Percentiles rank a stretch among this genome's conserved stretches.
Conservation (phyloP, 2,888 invertebrate genomes). For the Melanostoma scalare region DNA sequence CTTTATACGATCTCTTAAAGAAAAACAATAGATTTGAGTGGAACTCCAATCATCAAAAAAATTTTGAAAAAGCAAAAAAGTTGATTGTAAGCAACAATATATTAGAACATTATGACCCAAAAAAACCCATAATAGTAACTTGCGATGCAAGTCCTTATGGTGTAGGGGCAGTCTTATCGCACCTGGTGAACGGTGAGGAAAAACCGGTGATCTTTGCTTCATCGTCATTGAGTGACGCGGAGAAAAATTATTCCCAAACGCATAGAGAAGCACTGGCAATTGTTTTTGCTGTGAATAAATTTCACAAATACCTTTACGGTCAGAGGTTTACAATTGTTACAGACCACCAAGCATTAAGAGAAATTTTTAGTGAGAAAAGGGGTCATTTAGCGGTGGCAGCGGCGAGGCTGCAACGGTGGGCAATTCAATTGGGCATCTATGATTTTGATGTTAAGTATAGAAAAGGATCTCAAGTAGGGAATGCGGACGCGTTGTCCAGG, state of each 20-base stretch:
- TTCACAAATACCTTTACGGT: constrained; percentile 4
- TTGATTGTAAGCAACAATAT: neutral
- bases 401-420: constrained; percentile 21
- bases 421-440: constrained; percentile 18
- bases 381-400: neutral
- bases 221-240: neutral
- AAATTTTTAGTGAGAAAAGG: constrained; percentile 7
- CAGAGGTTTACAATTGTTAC: neutral
- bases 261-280: neutral
- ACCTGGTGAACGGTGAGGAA: constrained; percentile 2
- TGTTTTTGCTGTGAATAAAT: neutral
- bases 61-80: neutral
- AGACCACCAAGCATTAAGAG: neutral
- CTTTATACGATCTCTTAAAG: constrained; percentile 56
- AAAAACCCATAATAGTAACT: constrained; percentile 2
- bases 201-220: neutral
- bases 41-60: constrained; percentile 6
- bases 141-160: constrained; percentile 11
- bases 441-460: constrained; percentile 40
- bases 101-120: neutral
- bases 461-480: constrained; percentile 24
- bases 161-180: neutral
- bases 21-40: constrained; percentile 59
- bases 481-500: constrained; percentile 48
- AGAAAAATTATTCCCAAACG: constrained; percentile 4